Evolutionary conservation across 2,113 vertebrate genomes (phyloP).

Genomic region (Dunckerocampus dactyliophorus): DNA sequence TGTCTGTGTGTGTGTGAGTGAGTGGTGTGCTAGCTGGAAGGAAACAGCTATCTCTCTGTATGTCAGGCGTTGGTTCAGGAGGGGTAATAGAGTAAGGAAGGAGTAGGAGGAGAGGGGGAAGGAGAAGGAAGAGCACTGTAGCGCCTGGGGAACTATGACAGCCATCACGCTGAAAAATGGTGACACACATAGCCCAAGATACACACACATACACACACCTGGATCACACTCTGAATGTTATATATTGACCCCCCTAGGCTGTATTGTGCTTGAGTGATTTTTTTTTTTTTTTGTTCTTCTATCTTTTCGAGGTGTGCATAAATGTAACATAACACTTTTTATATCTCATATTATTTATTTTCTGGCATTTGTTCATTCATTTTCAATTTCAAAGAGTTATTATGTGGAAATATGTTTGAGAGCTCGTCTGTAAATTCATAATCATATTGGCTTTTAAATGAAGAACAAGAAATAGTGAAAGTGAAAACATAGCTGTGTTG

Average conservation of each 20-base stretch:
- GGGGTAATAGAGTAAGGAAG: slow-evolving; percentile 32
- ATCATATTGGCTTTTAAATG: background rate
- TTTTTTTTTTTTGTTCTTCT: slow-evolving; percentile 7
- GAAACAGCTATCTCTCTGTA: slow-evolving; percentile 53
- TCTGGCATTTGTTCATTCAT: too few species aligned
- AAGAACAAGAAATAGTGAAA: background rate
- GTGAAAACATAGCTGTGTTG: background rate
- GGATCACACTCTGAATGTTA: slow-evolving; percentile 39
- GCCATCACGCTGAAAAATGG: slow-evolving; percentile 26
- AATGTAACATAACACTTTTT: background rate
- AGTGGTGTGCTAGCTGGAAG: slow-evolving; percentile 33
- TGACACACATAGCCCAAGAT: slow-evolving; percentile 20
- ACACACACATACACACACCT: slow-evolving; percentile 34
- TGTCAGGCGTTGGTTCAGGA: slow-evolving; percentile 46
- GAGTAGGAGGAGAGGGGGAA: slow-evolving; percentile 20
- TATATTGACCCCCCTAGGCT: slow-evolving; percentile 22
- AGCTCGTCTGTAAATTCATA: background rate
- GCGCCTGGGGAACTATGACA: slow-evolving; percentile 42
- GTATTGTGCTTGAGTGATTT: slow-evolving; percentile 17
- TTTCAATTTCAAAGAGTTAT: too few species aligned
- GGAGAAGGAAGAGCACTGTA: slow-evolving; percentile 34
- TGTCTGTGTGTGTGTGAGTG: slow-evolving; percentile 9
- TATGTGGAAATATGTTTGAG: background rate
- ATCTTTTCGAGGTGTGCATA: background rate
- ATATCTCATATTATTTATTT: background rate